Evolutionary conservation across 2,113 vertebrate species (phyloP).

Genomic region (Microcebus ravelobensis): DNA sequence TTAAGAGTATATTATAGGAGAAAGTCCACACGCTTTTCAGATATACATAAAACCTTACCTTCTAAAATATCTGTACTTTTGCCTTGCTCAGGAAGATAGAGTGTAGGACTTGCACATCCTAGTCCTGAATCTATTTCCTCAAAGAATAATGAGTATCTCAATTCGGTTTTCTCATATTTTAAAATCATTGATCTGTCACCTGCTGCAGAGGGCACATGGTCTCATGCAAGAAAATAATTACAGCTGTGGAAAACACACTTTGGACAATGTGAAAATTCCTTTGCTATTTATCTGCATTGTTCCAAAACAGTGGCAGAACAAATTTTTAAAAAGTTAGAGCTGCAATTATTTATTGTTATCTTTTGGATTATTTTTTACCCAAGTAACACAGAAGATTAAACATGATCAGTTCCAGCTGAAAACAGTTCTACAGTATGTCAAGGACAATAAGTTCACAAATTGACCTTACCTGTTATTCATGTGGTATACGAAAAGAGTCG

Average conservation of each 20-base stretch:
- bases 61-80: background rate
- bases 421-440: conserved; percentile 78
- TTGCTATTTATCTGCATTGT: conserved; percentile 69
- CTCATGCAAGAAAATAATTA: conserved; percentile 38
- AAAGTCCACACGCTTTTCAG: background rate
- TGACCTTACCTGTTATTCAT: conserved; percentile 79
- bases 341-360: conserved; percentile 81
- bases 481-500: conserved; percentile 64
- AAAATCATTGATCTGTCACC: conserved; percentile 38
- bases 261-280: conserved; percentile 53
- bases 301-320: conserved; percentile 60
- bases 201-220: background rate
- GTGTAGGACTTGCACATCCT: background rate
- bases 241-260: conserved; percentile 1
- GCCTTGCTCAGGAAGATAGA: background rate
- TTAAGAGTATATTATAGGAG: background rate
- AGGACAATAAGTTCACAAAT: conserved; percentile 81
- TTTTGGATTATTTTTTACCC: conserved; percentile 81
- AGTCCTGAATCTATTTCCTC: background rate
- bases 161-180: conserved; percentile 47
- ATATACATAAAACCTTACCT: background rate
- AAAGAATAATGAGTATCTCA: conserved; percentile 29
- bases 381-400: conserved; percentile 80
- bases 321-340: conserved; percentile 72
- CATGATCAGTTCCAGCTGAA: conserved; percentile 81